Conservation (phyloP, 2,797 vertebrate genomes). For the Muscicapa striata region DNA sequence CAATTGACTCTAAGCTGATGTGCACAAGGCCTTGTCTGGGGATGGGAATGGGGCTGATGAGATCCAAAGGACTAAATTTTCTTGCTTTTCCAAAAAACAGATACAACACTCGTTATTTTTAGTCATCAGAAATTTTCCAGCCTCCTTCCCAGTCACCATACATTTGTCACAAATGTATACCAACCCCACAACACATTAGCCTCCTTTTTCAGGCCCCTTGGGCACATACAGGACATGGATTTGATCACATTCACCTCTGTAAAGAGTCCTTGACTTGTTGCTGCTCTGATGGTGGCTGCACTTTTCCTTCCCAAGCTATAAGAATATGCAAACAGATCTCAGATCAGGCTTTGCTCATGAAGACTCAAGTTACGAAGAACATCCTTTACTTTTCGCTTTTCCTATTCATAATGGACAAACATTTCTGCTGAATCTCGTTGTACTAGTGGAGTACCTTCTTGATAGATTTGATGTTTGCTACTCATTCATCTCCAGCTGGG, state of each 20-base stretch:
- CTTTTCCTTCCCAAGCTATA: not conserved
- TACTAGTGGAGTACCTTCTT: not conserved
- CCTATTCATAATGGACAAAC: not conserved
- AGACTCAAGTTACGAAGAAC: not conserved
- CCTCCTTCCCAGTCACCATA: not conserved
- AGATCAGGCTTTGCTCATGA: not conserved
- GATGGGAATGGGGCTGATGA: not conserved
- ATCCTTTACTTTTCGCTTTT: not conserved
- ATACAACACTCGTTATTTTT: not conserved
- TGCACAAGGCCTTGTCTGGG: not conserved
- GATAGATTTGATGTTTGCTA: not conserved
- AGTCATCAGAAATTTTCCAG: not conserved
- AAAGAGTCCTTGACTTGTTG: not conserved
- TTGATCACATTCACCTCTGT: not conserved
- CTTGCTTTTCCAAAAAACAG: not conserved
- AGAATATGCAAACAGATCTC: not conserved
- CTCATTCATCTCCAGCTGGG: not conserved
- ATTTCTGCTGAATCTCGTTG: not conserved
- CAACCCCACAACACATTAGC: not conserved
- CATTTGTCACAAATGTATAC: not conserved
- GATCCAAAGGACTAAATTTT: not conserved
- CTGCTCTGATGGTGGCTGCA: not conserved
- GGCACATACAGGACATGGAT: not conserved
- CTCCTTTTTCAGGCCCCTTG: not conserved
- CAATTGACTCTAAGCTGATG: not conserved